These are phyloP conservation scores for Raja brachyura DNA, from an alignment of 2,113 vertebrate genomes.

Conservation along the genomic window DNA sequence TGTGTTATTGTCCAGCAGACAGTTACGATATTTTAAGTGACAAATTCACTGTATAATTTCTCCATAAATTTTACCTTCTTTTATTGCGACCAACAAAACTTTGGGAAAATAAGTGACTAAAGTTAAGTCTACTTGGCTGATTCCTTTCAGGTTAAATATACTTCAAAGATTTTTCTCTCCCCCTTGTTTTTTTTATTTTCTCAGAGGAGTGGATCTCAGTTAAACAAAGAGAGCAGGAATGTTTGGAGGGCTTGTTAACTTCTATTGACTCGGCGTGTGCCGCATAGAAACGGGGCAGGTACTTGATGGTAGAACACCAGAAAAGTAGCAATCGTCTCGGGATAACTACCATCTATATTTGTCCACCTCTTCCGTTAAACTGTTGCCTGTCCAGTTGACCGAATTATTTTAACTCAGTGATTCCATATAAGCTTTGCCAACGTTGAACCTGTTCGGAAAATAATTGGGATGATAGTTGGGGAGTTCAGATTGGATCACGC, in stretches of 20 bases:
- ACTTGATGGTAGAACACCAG: conserved; percentile 96
- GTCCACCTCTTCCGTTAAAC: background rate
- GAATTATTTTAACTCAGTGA: background rate
- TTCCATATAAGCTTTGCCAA: background rate
- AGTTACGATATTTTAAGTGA: conserved; percentile 99
- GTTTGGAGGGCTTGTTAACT: conserved; percentile 99
- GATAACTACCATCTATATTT: conserved; percentile 58
- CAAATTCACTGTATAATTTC: conserved; percentile 99
- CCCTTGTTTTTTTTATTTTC: conserved; percentile 64
- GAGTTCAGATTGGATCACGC: background rate
- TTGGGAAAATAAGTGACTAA: conserved; percentile 93
- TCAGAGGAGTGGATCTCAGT: conserved; percentile 63
- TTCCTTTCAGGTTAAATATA: conserved; percentile 83
- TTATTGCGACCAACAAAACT: conserved; percentile 88
- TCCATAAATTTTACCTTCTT: conserved; percentile 97
- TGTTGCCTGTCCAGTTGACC: background rate
- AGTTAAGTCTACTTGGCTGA: conserved; percentile 98
- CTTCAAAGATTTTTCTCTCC: conserved; percentile 94
- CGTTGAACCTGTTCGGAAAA: no score
- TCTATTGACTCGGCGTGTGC: conserved; percentile 99
- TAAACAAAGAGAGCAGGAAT: conserved; percentile 91
- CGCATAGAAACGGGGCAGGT: conserved; percentile 97
- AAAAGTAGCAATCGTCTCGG: conserved; percentile 71
- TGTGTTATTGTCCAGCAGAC: conserved; percentile 96
- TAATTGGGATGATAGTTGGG: background rate